These are phyloP conservation scores for Chrysoperla carnea DNA, from an alignment of 1,140 invertebrate genomes.

Conservation along the genomic window DNA sequence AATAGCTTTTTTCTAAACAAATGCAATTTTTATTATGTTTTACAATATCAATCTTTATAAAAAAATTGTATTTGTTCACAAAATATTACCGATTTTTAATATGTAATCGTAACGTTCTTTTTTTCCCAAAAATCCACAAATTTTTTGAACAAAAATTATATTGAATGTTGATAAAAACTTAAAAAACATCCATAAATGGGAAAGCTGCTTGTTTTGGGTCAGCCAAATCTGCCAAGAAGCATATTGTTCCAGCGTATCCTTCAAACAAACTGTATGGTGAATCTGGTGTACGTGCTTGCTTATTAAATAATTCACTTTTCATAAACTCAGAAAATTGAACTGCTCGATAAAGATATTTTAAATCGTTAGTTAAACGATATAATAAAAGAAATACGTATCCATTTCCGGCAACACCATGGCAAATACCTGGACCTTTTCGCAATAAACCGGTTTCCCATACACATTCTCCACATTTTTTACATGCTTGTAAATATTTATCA, in stretches of 20 bases:
- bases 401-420: conserved; percentile 73
- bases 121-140: no score
- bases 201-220: conserved; percentile 57
- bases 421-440: conserved; percentile 66
- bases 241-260: conserved; percentile 69
- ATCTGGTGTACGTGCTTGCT: conserved; percentile 57
- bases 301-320: conserved; percentile 41
- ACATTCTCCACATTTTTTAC: conserved; percentile 48
- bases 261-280: conserved; percentile 70
- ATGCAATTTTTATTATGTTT: no score
- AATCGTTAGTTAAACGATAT: conserved; percentile 54
- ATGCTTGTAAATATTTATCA: conserved; percentile 49
- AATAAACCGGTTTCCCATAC: conserved; percentile 66
- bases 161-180: conserved; percentile 1
- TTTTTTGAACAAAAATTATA: no score
- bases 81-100: no score
- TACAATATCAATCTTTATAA: no score
- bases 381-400: conserved; percentile 70
- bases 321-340: conserved; percentile 62
- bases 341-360: conserved; percentile 54
- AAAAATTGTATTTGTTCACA: no score
- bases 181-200: conserved; percentile 70
- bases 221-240: conserved; percentile 60
- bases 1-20: no score
- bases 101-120: no score